These are phyloP conservation scores for Brienomyrus longianalis DNA, from an alignment of 2,113 vertebrate genomes.

Conservation along the genomic window DNA sequence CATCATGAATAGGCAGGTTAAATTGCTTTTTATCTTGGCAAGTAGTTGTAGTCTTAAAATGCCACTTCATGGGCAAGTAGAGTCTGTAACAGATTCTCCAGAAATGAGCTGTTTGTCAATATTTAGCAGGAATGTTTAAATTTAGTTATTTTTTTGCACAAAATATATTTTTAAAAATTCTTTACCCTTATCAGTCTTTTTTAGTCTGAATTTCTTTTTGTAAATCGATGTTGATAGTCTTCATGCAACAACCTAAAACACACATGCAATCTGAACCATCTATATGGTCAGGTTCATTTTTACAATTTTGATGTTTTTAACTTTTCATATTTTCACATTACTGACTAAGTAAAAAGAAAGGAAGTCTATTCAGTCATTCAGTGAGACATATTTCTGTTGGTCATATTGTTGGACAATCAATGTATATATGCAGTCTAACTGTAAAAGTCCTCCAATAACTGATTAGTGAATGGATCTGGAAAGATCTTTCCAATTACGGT, in stretches of 20 bases:
- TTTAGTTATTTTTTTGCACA: not conserved
- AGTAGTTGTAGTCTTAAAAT: not conserved
- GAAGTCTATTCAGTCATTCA: not conserved
- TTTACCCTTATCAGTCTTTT: no score
- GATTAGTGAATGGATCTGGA: not conserved
- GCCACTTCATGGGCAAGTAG: not conserved
- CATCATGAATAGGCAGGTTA: not conserved
- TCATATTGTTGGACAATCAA: not conserved
- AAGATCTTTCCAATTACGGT: not conserved
- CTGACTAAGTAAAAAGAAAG: not conserved
- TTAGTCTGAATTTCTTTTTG: not conserved
- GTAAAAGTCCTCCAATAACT: not conserved
- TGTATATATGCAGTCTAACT: not conserved
- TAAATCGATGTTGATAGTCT: not conserved
- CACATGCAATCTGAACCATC: not conserved
- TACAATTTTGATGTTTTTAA: not conserved
- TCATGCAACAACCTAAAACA: not conserved
- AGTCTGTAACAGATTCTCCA: not conserved
- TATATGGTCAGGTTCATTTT: not conserved
- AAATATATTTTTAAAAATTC: not conserved
- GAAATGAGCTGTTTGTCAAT: not conserved
- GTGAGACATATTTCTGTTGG: not conserved
- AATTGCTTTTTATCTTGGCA: not conserved
- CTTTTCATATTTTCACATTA: not conserved
- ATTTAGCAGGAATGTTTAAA: not conserved